Conservation (phyloP, 64 coral and sea anemone species). For the Orbicella faveolata region DNA sequence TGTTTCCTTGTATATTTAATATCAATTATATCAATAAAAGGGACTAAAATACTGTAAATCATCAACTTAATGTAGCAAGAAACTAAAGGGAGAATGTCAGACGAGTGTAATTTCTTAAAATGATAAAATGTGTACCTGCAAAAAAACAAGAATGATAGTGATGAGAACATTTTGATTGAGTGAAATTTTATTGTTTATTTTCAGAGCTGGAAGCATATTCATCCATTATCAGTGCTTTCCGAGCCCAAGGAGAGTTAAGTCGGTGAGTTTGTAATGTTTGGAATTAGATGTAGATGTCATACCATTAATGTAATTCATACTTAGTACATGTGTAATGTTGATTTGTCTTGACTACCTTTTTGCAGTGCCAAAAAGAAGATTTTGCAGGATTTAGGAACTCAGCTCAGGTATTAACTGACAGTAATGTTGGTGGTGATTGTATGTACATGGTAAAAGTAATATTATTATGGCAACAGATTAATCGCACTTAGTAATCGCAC, state of each 20-base stretch:
- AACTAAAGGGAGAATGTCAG: too few relatives aligned
- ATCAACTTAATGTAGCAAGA: too few relatives aligned
- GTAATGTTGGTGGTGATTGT: neutral
- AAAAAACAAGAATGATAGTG: neutral
- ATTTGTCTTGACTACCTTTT: neutral
- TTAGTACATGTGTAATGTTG: neutral
- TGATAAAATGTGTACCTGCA: too few relatives aligned
- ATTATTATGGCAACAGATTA: too few relatives aligned
- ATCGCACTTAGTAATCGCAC: too few relatives aligned
- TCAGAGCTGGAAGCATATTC: conserved; percentile 99
- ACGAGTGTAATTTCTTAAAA: too few relatives aligned
- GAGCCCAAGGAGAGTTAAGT: conserved; percentile 95
- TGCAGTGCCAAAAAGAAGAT: conserved; percentile 51
- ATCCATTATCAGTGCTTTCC: conserved; percentile 89
- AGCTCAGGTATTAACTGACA: conserved; percentile 29
- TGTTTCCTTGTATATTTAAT: too few relatives aligned
- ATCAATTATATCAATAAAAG: too few relatives aligned
- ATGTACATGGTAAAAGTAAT: neutral
- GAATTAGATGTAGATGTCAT: neutral
- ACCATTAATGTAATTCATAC: too few relatives aligned
- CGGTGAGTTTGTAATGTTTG: conserved; percentile 39
- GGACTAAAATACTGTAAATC: too few relatives aligned
- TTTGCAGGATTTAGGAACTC: conserved; percentile 47
- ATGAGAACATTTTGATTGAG: neutral
- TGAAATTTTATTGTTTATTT: neutral